These are phyloP conservation scores for Uloborus diversus DNA, from an alignment of 1,140 invertebrate genomes.

Conservation along the genomic window DNA sequence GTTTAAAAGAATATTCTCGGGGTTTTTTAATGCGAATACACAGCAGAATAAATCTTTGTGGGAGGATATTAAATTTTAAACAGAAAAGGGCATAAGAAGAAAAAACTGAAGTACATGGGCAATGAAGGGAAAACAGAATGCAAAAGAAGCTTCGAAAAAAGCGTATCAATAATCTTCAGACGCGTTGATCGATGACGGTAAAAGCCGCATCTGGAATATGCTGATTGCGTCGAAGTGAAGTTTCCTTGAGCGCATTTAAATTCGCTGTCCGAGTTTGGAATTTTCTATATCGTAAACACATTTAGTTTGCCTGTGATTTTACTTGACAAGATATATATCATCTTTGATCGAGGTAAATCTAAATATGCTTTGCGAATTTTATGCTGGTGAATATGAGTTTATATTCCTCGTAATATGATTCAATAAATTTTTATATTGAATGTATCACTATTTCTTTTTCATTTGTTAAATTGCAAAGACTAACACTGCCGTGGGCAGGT, in stretches of 20 bases:
- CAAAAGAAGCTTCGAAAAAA: conserved; percentile 8
- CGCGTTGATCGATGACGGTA: conserved; percentile 8
- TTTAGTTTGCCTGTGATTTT: too few relatives aligned
- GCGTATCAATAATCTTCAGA: conserved; percentile 21
- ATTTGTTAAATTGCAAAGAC: too few relatives aligned
- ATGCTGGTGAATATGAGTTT: too few relatives aligned
- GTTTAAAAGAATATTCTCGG: neutral
- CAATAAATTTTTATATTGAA: too few relatives aligned
- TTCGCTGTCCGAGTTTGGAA: conserved; percentile 14
- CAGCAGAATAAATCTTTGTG: conserved; percentile 14
- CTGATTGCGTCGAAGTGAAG: conserved; percentile 9
- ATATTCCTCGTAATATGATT: too few relatives aligned
- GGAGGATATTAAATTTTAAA: conserved; percentile 20
- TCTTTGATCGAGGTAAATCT: too few relatives aligned
- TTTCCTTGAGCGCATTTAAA: conserved; percentile 13
- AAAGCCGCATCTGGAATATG: conserved; percentile 25
- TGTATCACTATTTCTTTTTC: too few relatives aligned
- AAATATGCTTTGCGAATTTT: too few relatives aligned
- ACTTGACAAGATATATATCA: too few relatives aligned
- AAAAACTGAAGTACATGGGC: neutral
- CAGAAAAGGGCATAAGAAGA: neutral
- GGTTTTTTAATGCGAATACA: conserved; percentile 27
- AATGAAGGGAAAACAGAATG: neutral
- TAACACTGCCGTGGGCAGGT: too few relatives aligned
- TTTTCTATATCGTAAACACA: conserved; percentile 20